Conservation (phyloP, 2,888 invertebrate species). For the Pyrgus malvae region DNA sequence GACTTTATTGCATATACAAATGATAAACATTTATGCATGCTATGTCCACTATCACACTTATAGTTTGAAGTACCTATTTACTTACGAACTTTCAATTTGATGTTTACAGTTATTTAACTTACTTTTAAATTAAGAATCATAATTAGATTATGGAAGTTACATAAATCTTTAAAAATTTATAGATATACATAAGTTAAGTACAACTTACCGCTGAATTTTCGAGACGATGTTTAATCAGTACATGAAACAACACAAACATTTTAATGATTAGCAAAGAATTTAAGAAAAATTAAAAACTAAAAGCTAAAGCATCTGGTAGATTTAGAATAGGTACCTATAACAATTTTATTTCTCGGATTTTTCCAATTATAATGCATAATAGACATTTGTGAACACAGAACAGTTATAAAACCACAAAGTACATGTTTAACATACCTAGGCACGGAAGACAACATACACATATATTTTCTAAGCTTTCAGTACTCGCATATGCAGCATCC, state of each 20-base stretch:
- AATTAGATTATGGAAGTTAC: neutral
- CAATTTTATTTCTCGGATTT: no score
- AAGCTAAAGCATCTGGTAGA: no score
- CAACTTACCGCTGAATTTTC: slow-evolving; percentile 68
- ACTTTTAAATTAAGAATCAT: neutral
- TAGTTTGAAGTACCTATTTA: neutral
- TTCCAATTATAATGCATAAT: no score
- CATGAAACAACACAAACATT: slow-evolving; percentile 66
- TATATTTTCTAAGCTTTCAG: slow-evolving; percentile 67
- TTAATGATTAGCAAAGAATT: slow-evolving; percentile 22
- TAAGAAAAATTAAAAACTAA: neutral
- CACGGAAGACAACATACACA: slow-evolving; percentile 74
- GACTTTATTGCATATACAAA: slow-evolving; percentile 44
- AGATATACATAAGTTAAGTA: neutral
- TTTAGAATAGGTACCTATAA: no score
- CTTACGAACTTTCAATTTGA: neutral
- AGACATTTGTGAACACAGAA: no score
- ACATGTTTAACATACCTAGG: slow-evolving; percentile 50
- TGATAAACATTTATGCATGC: slow-evolving; percentile 33
- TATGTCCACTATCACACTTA: slow-evolving; percentile 4
- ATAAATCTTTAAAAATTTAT: slow-evolving; percentile 2
- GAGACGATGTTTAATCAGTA: slow-evolving; percentile 49
- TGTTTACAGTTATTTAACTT: slow-evolving; percentile 10
- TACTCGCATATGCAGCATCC: slow-evolving; percentile 62
- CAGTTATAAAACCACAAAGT: no score